Base-by-base conservation (phyloP, 2,797 vertebrate species). In the Emydoidea blandingii region DNA sequence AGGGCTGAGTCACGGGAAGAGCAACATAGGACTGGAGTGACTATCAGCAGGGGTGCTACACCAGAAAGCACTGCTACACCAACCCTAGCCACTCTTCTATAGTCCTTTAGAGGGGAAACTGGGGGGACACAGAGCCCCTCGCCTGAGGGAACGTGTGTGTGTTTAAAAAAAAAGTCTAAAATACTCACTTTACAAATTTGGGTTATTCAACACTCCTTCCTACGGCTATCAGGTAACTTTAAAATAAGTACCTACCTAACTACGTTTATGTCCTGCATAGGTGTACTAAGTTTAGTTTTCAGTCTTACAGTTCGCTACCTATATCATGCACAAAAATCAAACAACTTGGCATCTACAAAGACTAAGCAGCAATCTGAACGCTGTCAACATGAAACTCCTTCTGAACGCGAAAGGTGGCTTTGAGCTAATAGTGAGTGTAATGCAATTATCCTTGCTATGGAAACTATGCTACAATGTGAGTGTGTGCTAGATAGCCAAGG, bases 401-500 rank as follows among this genome's bases (percentile, higher is more conserved):
- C 68, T 87, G 41, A 87, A 15, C 47, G 37, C 3, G 25, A 93
- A 95, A 85, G n/a, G 27, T 7, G 83, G 16, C 52, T 89, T 41
- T 59, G 74, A 53, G 49, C 31, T 86, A 86, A 84, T 6, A 34
- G 14, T 2, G 29, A 34, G 59, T 31, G 79, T 37, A 50, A 79
- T 54, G 56, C 18, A 88, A 90, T n/a, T 93, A 59, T 15, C 34
- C n/a, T n/a, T 12, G 56, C 85, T 93, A 81, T n/a, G 34, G 29
- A n/a, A 95, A 72, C 50, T 78, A 31, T 49, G 44, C 59, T 47
- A 49, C 1, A 80, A 62, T 47, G 78, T 44, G 53, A 87, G 81
- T 81, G 56, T 16, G n/a, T 88, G 76, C 87, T 82, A 92, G 82
- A 90, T 81, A 78, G 91, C 65, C 29, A 85, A 21, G 3, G 25